Evolutionary conservation across 2,888 invertebrate genomes (phyloP).

Genomic region (Caenorhabditis uteleia): DNA sequence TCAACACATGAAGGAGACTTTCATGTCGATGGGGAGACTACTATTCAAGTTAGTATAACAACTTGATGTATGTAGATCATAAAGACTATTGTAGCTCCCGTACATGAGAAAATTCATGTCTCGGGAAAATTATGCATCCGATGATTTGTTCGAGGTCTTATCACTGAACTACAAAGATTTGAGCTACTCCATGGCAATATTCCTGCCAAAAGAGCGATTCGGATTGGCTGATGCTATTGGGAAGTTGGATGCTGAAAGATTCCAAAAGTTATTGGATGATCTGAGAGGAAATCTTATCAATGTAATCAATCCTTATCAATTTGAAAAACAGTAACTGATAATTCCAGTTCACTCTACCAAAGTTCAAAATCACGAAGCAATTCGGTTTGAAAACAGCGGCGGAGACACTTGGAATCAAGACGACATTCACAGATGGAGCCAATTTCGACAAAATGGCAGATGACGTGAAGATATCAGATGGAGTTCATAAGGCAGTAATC

Average conservation of each 20-base stretch:
- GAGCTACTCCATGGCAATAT: slow-evolving; percentile 40
- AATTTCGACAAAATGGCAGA: slow-evolving; percentile 26
- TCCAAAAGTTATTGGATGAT: slow-evolving; percentile 6
- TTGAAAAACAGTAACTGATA: neutral
- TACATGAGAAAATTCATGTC: slow-evolving; percentile 11
- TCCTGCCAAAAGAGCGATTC: slow-evolving; percentile 55
- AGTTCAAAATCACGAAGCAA: slow-evolving; percentile 29
- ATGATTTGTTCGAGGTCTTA: slow-evolving; percentile 38
- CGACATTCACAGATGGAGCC: slow-evolving; percentile 22
- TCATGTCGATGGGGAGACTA: neutral
- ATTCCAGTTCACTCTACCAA: slow-evolving; percentile 32
- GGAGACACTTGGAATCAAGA: slow-evolving; percentile 15
- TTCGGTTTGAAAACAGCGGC: slow-evolving; percentile 7
- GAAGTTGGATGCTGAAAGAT: slow-evolving; percentile 12
- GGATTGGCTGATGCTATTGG: slow-evolving; percentile 31
- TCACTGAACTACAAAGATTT: slow-evolving; percentile 40
- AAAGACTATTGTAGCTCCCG: no score
- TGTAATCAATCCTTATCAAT: slow-evolving; percentile 3
- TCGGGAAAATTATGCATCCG: slow-evolving; percentile 8
- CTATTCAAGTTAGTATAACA: slow-evolving; percentile 6
- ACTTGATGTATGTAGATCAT: no score
- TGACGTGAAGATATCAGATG: slow-evolving; percentile 51
- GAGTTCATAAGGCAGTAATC: slow-evolving; percentile 56
- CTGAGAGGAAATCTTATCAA: slow-evolving; percentile 6
- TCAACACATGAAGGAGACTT: slow-evolving; percentile 9